Base-by-base conservation (phyloP, 2,888 invertebrate genomes). In the Epirrhoe alternata region DNA sequence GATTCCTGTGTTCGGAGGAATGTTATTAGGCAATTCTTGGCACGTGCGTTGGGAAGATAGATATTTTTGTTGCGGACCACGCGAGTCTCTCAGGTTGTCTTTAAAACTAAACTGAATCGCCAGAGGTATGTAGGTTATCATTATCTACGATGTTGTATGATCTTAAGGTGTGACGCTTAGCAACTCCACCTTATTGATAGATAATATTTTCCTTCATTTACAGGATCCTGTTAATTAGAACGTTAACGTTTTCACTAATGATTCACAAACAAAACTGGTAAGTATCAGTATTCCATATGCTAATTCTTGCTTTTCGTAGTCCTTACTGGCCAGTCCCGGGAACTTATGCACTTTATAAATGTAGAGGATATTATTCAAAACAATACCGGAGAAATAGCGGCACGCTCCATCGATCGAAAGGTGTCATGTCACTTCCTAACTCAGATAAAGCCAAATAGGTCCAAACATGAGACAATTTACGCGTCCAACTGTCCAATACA, bases 381-480 rank as follows among this genome's bases (percentile, higher is more conserved):
- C 51, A 76, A 74, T 71, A 74, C 70, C 73, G 70, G 75, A 75
- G 74, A 77, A 79, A 84, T 77, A 79, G 76, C 80, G 72, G 78
- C 85, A 83, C 84, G 83, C 80, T 80, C 80, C 80, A 80, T 77
- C 80, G 80, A 83, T 82, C 79, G 78, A 79, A 76, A 78, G 79
- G 83, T 86, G 82, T 86, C 86, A 82, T 85, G 83, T 82, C 79
- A 76, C 76, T 78, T 78, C 81, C 81, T 79, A 79, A 83, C 80
- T 76, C 72, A 82, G 79, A 80, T 84, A 82, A 80, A 75, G 77
- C 83, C 83, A 83, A 87, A 86, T 86, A 86, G 78, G 84, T 83
- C 78, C 79, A 76, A 73, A 76, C 77, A 77, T 77, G 75, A 60
- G 64, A 56, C 70, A 70, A 69, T 65, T 61, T 68, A 68, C 64